Conservation (phyloP, 2,888 invertebrate species). For the Troides helena region DNA sequence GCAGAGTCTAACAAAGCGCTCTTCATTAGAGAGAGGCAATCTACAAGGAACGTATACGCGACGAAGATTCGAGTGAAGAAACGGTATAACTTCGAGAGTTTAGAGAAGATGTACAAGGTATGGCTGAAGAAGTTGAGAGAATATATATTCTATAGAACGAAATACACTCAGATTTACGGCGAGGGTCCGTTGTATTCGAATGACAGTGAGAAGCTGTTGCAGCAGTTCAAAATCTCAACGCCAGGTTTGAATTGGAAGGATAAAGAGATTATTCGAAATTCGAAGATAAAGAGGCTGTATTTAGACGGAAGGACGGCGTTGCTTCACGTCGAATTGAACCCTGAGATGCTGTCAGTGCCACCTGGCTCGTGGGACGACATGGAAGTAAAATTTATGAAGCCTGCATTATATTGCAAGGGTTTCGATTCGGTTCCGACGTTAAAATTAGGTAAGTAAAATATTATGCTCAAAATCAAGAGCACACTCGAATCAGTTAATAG, state of each 20-base stretch:
- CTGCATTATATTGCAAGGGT: constrained; percentile 48
- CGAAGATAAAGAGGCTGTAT: constrained; percentile 56
- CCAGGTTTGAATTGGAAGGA: constrained; percentile 43
- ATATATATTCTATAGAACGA: constrained; percentile 57
- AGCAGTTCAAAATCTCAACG: constrained; percentile 40
- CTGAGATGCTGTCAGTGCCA: constrained; percentile 50
- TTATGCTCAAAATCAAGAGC: too few species aligned
- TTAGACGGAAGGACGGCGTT: constrained; percentile 54
- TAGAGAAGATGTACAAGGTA: constrained; percentile 37
- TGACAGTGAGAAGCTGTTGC: constrained; percentile 42
- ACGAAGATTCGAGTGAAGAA: constrained; percentile 49
- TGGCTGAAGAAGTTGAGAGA: constrained; percentile 59
- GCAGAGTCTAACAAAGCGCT: constrained; percentile 59
- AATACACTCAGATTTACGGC: constrained; percentile 47
- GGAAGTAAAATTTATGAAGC: constrained; percentile 40
- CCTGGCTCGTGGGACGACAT: constrained; percentile 58
- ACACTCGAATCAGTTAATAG: too few species aligned
- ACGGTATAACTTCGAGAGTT: constrained; percentile 36
- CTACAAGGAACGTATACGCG: constrained; percentile 51
- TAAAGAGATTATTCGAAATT: constrained; percentile 42
- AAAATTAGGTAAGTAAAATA: constrained; percentile 48
- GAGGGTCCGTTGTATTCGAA: constrained; percentile 32
- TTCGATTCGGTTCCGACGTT: constrained; percentile 40
- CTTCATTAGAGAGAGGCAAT: constrained; percentile 54
- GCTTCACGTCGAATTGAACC: constrained; percentile 54